Conservation (phyloP, 2,113 vertebrate species). For the Tor tambroides region DNA sequence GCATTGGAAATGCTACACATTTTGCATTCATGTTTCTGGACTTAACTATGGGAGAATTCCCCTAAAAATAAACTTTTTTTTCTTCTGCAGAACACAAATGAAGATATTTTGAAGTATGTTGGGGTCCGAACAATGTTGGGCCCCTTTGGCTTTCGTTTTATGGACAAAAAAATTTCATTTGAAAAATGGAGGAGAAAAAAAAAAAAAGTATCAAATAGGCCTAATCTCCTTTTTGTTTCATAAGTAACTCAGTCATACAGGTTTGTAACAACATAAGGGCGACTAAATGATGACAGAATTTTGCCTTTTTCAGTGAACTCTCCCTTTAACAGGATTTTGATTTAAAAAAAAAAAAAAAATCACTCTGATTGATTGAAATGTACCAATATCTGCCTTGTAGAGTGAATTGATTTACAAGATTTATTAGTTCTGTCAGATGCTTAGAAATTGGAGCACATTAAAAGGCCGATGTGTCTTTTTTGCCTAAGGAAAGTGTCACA, state of each 20-base stretch:
- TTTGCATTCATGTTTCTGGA: too few relatives aligned
- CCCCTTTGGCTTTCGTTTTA: too few relatives aligned
- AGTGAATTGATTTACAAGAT: not conserved
- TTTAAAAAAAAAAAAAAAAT: not conserved
- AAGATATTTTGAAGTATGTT: too few relatives aligned
- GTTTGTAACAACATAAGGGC: not conserved
- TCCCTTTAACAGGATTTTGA: not conserved
- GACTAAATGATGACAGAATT: not conserved
- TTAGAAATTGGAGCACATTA: not conserved
- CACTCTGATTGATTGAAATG: not conserved
- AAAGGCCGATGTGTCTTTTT: conserved; percentile 34
- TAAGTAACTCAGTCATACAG: not conserved
- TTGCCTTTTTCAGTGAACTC: not conserved
- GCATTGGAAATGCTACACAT: too few relatives aligned
- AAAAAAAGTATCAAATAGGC: too few relatives aligned
- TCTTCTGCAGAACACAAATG: too few relatives aligned
- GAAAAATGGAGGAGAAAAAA: not conserved
- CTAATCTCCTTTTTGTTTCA: too few relatives aligned
- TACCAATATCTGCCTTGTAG: not conserved
- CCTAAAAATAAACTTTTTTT: too few relatives aligned
- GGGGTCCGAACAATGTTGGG: too few relatives aligned
- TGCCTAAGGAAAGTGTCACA: conserved; percentile 46
- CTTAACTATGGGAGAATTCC: too few relatives aligned
- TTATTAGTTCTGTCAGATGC: not conserved
- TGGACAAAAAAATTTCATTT: not conserved